Conservation (phyloP, 1,140 invertebrate genomes). For the Conus ventricosus region DNA sequence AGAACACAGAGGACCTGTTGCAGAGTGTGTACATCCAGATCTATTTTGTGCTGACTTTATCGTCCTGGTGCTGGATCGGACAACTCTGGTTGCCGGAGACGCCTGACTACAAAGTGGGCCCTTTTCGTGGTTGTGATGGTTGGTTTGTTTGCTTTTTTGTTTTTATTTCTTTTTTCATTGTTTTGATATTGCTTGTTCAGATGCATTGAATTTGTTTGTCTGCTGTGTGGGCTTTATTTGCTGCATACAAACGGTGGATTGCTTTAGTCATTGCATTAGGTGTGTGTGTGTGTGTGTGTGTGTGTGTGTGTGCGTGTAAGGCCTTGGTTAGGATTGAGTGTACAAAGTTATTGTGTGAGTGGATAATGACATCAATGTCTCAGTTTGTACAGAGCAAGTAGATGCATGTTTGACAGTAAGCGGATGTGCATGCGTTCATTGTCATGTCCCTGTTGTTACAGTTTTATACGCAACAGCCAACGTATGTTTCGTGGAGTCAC, state of each 20-base stretch:
- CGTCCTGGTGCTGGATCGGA: background rate
- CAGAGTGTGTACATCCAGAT: background rate
- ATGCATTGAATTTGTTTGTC: background rate
- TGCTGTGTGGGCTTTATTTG: background rate
- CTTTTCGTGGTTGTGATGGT: background rate
- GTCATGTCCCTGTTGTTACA: background rate
- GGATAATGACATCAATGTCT: background rate
- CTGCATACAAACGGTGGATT: background rate
- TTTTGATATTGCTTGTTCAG: background rate
- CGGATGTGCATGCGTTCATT: background rate
- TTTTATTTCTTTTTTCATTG: background rate
- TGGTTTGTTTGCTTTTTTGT: background rate
- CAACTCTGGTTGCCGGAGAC: background rate
- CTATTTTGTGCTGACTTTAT: background rate
- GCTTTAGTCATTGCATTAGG: background rate
- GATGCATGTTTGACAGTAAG: background rate
- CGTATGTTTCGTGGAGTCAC: background rate
- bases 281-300: slow-evolving; percentile 18
- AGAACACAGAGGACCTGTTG: background rate
- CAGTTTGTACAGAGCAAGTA: background rate
- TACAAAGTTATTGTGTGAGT: background rate
- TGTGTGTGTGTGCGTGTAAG: background rate
- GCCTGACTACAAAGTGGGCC: background rate
- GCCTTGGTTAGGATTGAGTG: background rate
- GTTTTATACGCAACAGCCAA: background rate